phyloP scores from a whole-genome alignment of 2,797 vertebrate species.

The Lutjanus argentimaculatus region DNA sequence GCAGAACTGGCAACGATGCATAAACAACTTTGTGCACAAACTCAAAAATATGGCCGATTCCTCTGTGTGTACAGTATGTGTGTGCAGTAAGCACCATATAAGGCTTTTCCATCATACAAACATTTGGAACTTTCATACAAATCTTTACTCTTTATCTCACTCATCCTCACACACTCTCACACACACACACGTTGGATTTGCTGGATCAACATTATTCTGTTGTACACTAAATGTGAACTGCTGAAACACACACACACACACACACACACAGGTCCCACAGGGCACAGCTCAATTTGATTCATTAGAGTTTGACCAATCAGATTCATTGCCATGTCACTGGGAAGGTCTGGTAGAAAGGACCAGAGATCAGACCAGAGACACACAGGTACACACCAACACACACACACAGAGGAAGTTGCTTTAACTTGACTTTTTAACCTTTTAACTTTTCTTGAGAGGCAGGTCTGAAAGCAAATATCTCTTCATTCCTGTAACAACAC shows the following conservation, averaged over 20 bases:
- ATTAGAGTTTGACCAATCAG: slow-evolving; percentile 42
- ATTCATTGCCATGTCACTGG: slow-evolving; percentile 27
- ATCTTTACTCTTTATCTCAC: background rate
- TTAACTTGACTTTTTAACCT: slow-evolving; percentile 24
- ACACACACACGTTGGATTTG: slow-evolving; percentile 19
- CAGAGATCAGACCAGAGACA: background rate
- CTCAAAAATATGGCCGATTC: background rate
- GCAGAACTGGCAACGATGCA: background rate
- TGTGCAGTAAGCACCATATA: background rate
- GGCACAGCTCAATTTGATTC: slow-evolving; percentile 36
- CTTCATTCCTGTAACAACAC: background rate
- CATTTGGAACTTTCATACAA: background rate
- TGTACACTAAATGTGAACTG: slow-evolving; percentile 6
- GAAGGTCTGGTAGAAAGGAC: slow-evolving; percentile 34
- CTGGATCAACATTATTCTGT: slow-evolving; percentile 30
- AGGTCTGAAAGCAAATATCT: background rate
- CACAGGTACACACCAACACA: background rate
- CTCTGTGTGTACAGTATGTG: slow-evolving; percentile 3
- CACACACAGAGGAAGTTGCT: background rate
- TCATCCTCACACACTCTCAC: background rate
- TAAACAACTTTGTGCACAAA: background rate
- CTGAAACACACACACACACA: background rate
- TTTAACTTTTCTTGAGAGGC: slow-evolving; percentile 8
- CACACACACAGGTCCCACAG: slow-evolving; percentile 7
- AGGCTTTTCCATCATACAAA: background rate